phyloP scores from a whole-genome alignment of 2,797 vertebrate genomes.

The Phaenicophaeus curvirostris region DNA sequence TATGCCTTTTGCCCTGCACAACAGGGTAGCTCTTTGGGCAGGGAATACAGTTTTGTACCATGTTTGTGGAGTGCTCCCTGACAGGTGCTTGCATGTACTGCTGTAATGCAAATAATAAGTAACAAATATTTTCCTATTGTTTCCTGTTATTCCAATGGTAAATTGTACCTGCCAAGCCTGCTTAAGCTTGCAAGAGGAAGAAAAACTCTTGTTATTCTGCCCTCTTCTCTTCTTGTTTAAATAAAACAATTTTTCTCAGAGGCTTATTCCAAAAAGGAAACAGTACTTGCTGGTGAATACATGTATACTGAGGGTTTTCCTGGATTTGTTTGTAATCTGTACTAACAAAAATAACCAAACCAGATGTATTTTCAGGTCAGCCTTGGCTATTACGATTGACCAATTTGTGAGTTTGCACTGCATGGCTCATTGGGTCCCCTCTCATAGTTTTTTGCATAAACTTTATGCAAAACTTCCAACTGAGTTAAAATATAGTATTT shows the following conservation, averaged over 20 bases:
- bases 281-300: neutral
- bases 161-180: neutral
- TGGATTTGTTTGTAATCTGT: neutral
- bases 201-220: neutral
- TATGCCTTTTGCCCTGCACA: neutral
- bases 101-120: neutral
- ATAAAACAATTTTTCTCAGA: neutral
- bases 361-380: neutral
- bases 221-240: neutral
- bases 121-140: conserved; percentile 1
- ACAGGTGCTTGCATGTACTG: neutral
- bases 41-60: neutral
- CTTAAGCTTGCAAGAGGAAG: neutral
- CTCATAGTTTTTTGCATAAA: neutral
- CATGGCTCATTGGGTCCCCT: neutral
- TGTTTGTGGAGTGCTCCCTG: neutral
- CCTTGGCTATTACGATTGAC: neutral
- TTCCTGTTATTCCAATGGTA: neutral
- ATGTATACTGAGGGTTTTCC: neutral
- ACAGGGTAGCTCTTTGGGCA: neutral
- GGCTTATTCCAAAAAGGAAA: neutral
- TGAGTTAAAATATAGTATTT: neutral
- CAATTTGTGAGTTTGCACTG: neutral
- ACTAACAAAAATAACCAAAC: neutral
- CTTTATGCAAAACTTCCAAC: neutral